Conservation (phyloP, 2,113 vertebrate genomes). For the Bos indicus region DNA sequence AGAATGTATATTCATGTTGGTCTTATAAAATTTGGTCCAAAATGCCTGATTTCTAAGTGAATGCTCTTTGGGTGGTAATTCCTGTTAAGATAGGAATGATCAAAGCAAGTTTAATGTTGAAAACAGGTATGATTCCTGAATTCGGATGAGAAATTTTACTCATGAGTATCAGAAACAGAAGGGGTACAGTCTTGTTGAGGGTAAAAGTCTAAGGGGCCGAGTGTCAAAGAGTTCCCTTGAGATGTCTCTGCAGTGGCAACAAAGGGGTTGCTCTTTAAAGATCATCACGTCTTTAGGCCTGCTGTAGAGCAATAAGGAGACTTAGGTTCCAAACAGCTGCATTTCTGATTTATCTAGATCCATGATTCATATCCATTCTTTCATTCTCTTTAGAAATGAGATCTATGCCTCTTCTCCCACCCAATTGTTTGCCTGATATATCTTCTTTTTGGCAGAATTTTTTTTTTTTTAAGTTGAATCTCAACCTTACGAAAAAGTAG, state of each 20-base stretch:
- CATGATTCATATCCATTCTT: neutral
- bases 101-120: slow-evolving; percentile 25
- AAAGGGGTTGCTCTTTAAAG: neutral
- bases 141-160: neutral
- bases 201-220: neutral
- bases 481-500: neutral
- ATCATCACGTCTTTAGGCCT: neutral
- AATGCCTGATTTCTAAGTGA: neutral
- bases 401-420: neutral
- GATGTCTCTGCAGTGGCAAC: neutral
- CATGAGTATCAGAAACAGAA: neutral
- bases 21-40: neutral
- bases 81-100: neutral
- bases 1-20: neutral
- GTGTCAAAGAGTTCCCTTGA: neutral
- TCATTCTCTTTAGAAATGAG: neutral
- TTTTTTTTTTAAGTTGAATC: neutral
- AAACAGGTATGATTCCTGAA: neutral
- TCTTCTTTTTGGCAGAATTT: neutral
- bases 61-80: slow-evolving; percentile 30
- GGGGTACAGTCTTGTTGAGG: neutral
- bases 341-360: neutral
- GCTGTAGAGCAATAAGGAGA: neutral
- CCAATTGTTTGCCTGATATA: neutral
- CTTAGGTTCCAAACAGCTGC: neutral